phyloP scores from a whole-genome alignment of 2,888 invertebrate genomes.

The Ochlodes sylvanus region DNA sequence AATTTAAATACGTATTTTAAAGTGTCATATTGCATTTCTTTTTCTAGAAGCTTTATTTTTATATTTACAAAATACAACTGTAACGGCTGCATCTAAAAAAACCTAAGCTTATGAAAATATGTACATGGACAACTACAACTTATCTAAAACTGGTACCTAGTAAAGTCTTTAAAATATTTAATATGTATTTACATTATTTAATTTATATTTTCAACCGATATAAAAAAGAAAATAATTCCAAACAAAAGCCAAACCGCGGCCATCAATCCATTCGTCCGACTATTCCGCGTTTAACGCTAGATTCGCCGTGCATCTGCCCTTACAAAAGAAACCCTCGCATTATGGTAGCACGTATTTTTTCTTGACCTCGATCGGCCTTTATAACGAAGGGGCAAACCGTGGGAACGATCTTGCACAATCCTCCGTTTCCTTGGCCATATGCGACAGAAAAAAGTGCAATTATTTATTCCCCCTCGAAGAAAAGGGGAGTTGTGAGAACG shows the following conservation, averaged over 20 bases:
- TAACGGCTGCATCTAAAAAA: too few species aligned
- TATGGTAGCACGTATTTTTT: slow-evolving; percentile 81
- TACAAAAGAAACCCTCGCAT: slow-evolving; percentile 78
- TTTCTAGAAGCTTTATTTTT: too few species aligned
- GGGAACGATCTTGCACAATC: slow-evolving; percentile 82
- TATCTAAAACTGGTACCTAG: too few species aligned
- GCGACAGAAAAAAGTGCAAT: slow-evolving; percentile 85
- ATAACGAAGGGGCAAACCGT: slow-evolving; percentile 80
- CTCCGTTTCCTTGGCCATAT: slow-evolving; percentile 83
- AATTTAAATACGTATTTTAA: too few species aligned
- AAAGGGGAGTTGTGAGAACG: slow-evolving; percentile 85
- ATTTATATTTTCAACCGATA: neutral
- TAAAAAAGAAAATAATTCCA: neutral
- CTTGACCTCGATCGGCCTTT: slow-evolving; percentile 82
- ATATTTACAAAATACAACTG: too few species aligned
- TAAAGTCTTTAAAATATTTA: too few species aligned
- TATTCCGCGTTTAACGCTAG: slow-evolving; percentile 80
- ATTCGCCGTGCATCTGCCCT: slow-evolving; percentile 73
- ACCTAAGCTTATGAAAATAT: too few species aligned
- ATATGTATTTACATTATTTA: too few species aligned
- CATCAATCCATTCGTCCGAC: slow-evolving; percentile 72
- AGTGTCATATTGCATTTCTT: too few species aligned
- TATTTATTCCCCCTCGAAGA: slow-evolving; percentile 84
- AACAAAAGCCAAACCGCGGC: slow-evolving; percentile 57
- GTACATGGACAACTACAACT: too few species aligned